These are phyloP conservation scores for Athalia cordata DNA, from an alignment of 2,888 invertebrate genomes.

Conservation along the genomic window DNA sequence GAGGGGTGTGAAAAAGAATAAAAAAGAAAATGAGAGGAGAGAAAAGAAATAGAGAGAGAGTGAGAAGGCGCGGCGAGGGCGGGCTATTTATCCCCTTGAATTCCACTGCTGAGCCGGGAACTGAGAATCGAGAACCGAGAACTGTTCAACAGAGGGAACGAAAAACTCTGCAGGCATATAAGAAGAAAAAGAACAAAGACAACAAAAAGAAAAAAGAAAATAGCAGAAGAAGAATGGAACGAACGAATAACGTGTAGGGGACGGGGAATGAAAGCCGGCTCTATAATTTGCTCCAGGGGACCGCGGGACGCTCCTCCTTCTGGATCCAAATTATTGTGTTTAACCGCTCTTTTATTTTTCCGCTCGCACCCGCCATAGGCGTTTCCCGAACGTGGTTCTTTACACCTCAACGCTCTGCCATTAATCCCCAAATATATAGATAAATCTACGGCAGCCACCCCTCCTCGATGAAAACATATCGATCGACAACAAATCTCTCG, in stretches of 20 bases:
- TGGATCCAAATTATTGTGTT: constrained; percentile 40
- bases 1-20: constrained; percentile 21
- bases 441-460: too few relatives aligned
- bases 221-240: background rate
- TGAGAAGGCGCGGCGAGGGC: constrained; percentile 39
- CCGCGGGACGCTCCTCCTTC: constrained; percentile 33
- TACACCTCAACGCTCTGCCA: constrained; percentile 21
- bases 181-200: constrained; percentile 38
- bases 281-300: constrained; percentile 41
- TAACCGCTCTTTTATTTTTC: constrained; percentile 41
- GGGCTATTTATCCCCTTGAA: constrained; percentile 62
- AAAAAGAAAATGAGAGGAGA: background rate
- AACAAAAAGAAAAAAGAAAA: constrained; percentile 40
- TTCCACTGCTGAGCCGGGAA: constrained; percentile 52
- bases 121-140: constrained; percentile 42
- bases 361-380: constrained; percentile 14
- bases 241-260: constrained; percentile 30
- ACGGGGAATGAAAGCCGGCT: constrained; percentile 33
- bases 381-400: background rate
- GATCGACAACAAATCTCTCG: too few relatives aligned
- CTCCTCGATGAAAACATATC: too few relatives aligned
- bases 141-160: background rate
- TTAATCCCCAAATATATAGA: background rate
- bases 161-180: constrained; percentile 33
- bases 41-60: constrained; percentile 2